Conservation (phyloP, 2,888 invertebrate species). For the Drosophila mettleri region DNA sequence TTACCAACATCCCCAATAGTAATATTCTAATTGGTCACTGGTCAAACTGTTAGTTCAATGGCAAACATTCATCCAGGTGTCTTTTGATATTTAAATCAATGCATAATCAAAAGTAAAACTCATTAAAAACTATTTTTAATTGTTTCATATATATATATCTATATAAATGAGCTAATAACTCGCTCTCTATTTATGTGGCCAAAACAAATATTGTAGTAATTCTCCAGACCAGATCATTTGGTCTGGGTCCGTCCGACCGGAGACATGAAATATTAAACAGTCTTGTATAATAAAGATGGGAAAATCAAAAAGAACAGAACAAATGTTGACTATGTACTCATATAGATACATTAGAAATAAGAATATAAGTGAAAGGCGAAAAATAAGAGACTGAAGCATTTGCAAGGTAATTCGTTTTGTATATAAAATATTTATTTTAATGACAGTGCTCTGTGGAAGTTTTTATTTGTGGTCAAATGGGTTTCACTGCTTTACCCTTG, state of each 20-base stretch:
- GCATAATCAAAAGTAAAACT: neutral
- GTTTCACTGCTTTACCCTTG: neutral
- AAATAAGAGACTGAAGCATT: neutral
- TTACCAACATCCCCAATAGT: neutral
- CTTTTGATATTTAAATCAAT: neutral
- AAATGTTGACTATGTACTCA: no score
- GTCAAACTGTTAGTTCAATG: no score
- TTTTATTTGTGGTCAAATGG: constrained; percentile 3
- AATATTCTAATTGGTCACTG: neutral
- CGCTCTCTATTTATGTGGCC: no score
- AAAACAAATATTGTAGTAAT: no score
- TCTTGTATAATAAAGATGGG: no score
- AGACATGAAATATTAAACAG: no score
- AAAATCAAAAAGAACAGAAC: no score
- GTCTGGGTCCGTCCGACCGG: no score
- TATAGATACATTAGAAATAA: no score
- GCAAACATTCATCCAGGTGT: no score
- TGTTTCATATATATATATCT: neutral
- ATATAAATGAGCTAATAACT: neutral
- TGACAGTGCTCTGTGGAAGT: neutral
- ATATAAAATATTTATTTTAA: neutral
- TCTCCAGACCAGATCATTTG: no score
- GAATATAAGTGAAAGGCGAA: no score
- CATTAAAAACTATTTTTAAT: neutral
- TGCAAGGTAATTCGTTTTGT: neutral